Evolutionary conservation across 2,888 invertebrate genomes (phyloP), one percentile per base, ranked within the genome.

Genomic region (Atethmia centrago): DNA sequence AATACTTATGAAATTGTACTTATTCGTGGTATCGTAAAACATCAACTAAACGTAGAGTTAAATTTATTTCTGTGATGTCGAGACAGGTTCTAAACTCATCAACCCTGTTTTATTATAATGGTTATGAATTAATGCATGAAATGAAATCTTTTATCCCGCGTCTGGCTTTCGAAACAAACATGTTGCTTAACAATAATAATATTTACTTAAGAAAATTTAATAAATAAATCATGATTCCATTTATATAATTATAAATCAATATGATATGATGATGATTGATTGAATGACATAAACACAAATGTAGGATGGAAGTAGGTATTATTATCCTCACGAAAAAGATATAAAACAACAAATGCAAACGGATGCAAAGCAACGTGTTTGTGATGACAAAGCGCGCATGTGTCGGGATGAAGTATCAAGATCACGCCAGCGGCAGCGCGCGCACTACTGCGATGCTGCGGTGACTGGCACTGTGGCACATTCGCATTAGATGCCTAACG

Each of bases 401-500:
- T 65, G 63, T 80, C 58, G 63, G 67, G 71, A 79, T 85, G 79
- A 68, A 80, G 73, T 79, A 83, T 87, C 83, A 87, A 87, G 86
- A 88, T 82, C 83, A 79, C 21, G 31, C 25, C 79, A 80, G 80
- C 21, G 31, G 21, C 79, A 80, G 80, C 53, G 16, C 28, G 63
- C 14, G 28, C 28, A 36, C 14, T 10, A n/a, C 21, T 56, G 25
- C 25, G 40, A 47, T 12, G 40, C 49, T 42, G 69, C 82, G 84
- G 79, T 78, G 87, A 87, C 88, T 85, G 83, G 87, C 87, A 85
- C 85, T 63, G 63, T 45, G 74, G 51, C 40, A 64, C 51, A 90
- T 89, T 90, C 87, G 88, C 83, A 87, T 89, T 88, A 85, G 85
- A 85, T 70, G 81, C 88, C 86, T 90, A 90, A 91, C 90, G 88